phyloP scores from a whole-genome alignment of 1,140 invertebrate species.

The Zaprionus vittiger region DNA sequence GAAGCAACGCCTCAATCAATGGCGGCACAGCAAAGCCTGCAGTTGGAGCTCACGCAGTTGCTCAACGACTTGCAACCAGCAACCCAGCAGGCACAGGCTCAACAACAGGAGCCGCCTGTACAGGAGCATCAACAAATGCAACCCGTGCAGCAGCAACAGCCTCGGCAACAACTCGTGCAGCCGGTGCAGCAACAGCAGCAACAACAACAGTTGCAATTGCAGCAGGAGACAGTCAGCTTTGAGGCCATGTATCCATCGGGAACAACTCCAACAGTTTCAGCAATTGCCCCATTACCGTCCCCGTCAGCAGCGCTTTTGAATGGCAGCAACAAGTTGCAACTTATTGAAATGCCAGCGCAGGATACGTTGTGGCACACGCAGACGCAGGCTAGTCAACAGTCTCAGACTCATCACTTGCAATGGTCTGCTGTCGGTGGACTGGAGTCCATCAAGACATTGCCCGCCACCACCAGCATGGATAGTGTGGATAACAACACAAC shows the following conservation, averaged over 20 bases:
- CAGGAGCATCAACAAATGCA: conserved; percentile 35
- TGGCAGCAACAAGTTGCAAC: conserved; percentile 28
- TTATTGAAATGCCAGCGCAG: conserved; percentile 31
- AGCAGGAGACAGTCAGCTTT: conserved; percentile 23
- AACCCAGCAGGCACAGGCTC: not conserved
- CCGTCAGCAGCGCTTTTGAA: not conserved
- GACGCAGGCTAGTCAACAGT: conserved; percentile 10
- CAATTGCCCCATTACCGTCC: not conserved
- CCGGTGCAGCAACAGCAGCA: conserved; percentile 36
- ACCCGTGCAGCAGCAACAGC: conserved; percentile 41
- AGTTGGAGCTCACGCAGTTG: conserved; percentile 63
- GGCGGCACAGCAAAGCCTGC: conserved; percentile 52
- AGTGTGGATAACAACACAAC: conserved; percentile 24
- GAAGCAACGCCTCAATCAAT: conserved; percentile 37
- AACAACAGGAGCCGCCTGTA: not conserved
- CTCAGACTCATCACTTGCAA: conserved; percentile 54
- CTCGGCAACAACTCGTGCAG: not conserved
- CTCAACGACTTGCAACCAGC: conserved; percentile 65
- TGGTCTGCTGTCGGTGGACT: conserved; percentile 69
- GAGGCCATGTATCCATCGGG: conserved; percentile 20
- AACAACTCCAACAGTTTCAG: not conserved
- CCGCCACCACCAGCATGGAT: conserved; percentile 28
- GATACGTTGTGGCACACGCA: conserved; percentile 36
- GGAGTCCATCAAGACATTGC: conserved; percentile 60
- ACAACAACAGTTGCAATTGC: conserved; percentile 41